phyloP scores from a whole-genome alignment of 2,113 vertebrate species.

The Seriola dumerili region DNA sequence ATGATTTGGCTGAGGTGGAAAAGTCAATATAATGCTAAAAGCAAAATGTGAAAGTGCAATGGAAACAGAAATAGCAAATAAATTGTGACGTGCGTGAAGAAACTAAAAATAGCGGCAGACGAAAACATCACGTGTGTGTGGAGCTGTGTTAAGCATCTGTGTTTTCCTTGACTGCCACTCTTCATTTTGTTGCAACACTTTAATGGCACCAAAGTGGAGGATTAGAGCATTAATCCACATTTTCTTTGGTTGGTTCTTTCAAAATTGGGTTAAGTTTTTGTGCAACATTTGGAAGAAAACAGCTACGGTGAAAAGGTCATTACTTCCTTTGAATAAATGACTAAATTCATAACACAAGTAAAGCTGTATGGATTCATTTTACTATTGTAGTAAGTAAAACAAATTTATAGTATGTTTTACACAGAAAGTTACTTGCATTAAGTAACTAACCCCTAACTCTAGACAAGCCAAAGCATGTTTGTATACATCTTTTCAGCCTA shows the following conservation, averaged over 20 bases:
- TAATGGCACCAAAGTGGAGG: not conserved
- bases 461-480: not conserved
- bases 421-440: not conserved
- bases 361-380: too few species aligned
- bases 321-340: not conserved
- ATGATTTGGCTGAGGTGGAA: not conserved
- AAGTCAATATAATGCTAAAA: not conserved
- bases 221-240: not conserved
- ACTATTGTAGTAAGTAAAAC: too few species aligned
- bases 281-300: not conserved
- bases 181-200: not conserved
- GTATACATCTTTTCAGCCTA: not conserved
- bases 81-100: not conserved
- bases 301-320: not conserved
- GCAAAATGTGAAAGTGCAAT: not conserved
- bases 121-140: not conserved
- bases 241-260: not conserved
- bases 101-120: not conserved
- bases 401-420: too few species aligned
- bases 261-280: not conserved
- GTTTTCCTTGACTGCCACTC: not conserved
- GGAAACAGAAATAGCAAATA: not conserved
- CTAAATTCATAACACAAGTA: too few species aligned
- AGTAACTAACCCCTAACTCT: not conserved
- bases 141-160: not conserved